Conservation (phyloP, 1,140 invertebrate species). For the Leptonema lineaticorne region DNA sequence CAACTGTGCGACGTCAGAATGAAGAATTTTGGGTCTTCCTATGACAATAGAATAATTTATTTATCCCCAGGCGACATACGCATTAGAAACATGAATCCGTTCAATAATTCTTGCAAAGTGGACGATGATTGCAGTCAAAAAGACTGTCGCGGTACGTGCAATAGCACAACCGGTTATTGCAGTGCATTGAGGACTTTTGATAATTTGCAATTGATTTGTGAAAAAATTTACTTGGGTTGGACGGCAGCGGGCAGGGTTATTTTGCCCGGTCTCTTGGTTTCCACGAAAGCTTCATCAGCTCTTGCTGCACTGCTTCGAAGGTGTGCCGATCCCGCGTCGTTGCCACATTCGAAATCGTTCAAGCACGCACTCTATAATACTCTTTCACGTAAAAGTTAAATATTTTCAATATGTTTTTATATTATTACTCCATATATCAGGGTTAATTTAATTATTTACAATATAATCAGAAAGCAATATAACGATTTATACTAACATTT, state of each 20-base stretch:
- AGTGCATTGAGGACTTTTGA: conserved; percentile 54
- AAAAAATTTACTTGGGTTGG: conserved; percentile 66
- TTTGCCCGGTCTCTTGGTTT: conserved; percentile 61
- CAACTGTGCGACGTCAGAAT: conserved; percentile 69
- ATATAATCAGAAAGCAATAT: too few relatives aligned
- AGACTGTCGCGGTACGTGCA: conserved; percentile 64
- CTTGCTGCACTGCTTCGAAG: conserved; percentile 57
- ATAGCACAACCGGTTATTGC: conserved; percentile 54
- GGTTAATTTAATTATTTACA: too few relatives aligned
- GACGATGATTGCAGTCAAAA: conserved; percentile 66
- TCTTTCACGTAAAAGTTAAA: conserved; percentile 49
- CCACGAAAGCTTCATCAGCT: conserved; percentile 57
- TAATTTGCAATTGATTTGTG: conserved; percentile 65
- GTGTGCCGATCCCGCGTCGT: conserved; percentile 58
- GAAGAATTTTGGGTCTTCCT: conserved; percentile 64
- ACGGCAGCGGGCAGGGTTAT: conserved; percentile 60
- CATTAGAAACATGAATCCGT: conserved; percentile 45
- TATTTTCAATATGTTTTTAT: not conserved
- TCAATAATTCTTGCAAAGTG: conserved; percentile 51
- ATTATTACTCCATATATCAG: not conserved
- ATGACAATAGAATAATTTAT: conserved; percentile 58
- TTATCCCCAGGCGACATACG: conserved; percentile 62
- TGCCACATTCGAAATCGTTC: conserved; percentile 50
- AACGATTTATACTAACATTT: too few relatives aligned
- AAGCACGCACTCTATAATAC: conserved; percentile 56